Percentiles rank a stretch among this genome's conserved stretches.
Evolutionary conservation across 2,113 vertebrate genomes (phyloP).

Genomic region (Thoracochromis brauschi): DNA sequence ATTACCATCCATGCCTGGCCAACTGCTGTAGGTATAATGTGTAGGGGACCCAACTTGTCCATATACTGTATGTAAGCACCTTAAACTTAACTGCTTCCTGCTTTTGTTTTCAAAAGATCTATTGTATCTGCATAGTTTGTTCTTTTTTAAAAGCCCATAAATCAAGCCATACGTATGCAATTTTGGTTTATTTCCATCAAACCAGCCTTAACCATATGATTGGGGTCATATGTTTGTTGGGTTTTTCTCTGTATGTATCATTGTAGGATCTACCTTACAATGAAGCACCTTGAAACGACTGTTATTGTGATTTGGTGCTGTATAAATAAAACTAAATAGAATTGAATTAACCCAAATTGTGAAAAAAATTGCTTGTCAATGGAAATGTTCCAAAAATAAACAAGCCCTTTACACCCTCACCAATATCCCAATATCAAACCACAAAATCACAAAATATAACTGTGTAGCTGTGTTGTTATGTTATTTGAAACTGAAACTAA

Average conservation of each 20-base stretch:
- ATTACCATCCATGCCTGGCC: background rate
- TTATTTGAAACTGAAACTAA: background rate
- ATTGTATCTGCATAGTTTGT: background rate
- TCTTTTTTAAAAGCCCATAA: background rate
- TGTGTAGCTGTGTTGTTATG: background rate
- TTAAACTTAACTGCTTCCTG: background rate
- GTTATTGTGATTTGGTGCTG: background rate
- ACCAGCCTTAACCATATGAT: background rate
- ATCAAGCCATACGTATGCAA: background rate
- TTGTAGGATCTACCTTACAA: background rate
- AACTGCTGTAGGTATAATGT: background rate
- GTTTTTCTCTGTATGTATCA: background rate
- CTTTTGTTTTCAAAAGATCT: background rate
- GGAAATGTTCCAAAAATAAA: background rate
- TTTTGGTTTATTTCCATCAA: background rate
- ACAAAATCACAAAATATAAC: background rate
- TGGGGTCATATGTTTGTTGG: background rate
- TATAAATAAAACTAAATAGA: background rate
- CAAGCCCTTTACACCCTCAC: background rate
- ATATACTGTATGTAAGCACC: background rate
- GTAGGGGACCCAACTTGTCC: background rate
- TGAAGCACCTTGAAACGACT: background rate
- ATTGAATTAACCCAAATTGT: background rate
- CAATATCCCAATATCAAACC: background rate
- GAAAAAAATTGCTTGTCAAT: background rate